Evolutionary conservation across 2,113 vertebrate genomes (phyloP).

Genomic region (Sinocyclocheilus grahami): DNA sequence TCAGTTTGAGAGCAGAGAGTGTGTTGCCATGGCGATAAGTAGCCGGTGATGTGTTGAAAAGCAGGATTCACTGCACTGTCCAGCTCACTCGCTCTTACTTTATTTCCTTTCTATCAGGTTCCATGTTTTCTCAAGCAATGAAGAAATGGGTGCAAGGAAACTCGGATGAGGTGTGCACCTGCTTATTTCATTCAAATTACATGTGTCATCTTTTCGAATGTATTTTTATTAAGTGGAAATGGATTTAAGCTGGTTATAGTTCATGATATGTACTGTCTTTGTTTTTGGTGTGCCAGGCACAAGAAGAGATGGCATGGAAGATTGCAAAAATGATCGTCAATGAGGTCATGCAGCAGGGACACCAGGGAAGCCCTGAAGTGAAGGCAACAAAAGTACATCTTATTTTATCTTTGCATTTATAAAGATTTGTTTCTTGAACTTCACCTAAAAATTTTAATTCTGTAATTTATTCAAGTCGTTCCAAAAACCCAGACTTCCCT

Average conservation of each 20-base stretch:
- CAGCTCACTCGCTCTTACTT: background rate
- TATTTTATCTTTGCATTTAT: background rate
- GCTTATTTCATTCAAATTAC: background rate
- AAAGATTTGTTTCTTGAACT: background rate
- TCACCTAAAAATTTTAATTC: background rate
- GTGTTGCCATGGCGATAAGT: slow-evolving; percentile 56
- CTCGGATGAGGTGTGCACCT: slow-evolving; percentile 82
- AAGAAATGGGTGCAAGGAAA: slow-evolving; percentile 93
- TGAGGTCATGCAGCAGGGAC: slow-evolving; percentile 93
- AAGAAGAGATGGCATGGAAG: slow-evolving; percentile 99
- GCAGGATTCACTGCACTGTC: slow-evolving; percentile 21
- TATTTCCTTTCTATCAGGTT: slow-evolving; percentile 71
- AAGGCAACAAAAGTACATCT: slow-evolving; percentile 84
- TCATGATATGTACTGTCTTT: background rate
- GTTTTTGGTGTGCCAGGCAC: slow-evolving; percentile 78
- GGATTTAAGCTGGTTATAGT: background rate
- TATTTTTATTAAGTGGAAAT: background rate
- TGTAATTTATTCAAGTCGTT: background rate
- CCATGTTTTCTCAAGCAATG: slow-evolving; percentile 93
- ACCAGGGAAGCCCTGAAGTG: slow-evolving; percentile 78
- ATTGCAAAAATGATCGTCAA: slow-evolving; percentile 99
- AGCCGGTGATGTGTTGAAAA: slow-evolving; percentile 39
- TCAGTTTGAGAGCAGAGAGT: slow-evolving; percentile 35
- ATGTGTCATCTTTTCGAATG: background rate
- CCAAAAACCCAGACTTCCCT: background rate